Evolutionary conservation across 2,888 invertebrate genomes (phyloP).

Genomic region (Agrotis exclamationis): DNA sequence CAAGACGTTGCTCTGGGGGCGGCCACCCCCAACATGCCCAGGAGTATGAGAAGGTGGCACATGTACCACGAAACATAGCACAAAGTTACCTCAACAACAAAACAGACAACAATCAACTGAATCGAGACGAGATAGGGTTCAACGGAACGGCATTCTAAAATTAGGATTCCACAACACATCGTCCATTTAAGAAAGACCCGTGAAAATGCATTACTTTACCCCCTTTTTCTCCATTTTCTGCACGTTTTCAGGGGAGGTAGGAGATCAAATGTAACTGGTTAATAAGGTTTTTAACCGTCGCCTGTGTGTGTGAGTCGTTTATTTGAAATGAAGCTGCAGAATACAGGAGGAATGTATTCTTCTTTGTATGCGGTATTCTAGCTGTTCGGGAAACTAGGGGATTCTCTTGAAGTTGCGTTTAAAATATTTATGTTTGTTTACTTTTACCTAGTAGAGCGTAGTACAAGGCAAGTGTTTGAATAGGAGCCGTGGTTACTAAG

Average conservation of each 20-base stretch:
- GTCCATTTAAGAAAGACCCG: slow-evolving; percentile 80
- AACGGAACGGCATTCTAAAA: slow-evolving; percentile 35
- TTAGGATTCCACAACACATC: slow-evolving; percentile 67
- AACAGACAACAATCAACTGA: slow-evolving; percentile 66
- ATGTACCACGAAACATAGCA: slow-evolving; percentile 59
- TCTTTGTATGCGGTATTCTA: slow-evolving; percentile 58
- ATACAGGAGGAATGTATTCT: slow-evolving; percentile 67
- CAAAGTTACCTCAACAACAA: slow-evolving; percentile 46
- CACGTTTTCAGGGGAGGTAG: slow-evolving; percentile 58
- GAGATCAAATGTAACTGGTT: slow-evolving; percentile 68
- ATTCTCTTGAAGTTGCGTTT: slow-evolving; percentile 33
- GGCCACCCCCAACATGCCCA: slow-evolving; percentile 50
- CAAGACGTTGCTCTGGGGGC: slow-evolving; percentile 83
- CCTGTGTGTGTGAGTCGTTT: slow-evolving; percentile 71
- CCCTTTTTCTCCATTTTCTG: slow-evolving; percentile 58
- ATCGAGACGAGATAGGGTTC: slow-evolving; percentile 8
- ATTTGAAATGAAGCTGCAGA: slow-evolving; percentile 76
- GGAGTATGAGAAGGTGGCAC: slow-evolving; percentile 67
- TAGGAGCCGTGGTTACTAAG: too few species aligned
- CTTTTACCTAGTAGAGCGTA: slow-evolving; percentile 5
- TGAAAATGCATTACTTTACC: slow-evolving; percentile 76
- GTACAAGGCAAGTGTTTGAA: too few species aligned
- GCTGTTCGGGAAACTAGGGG: slow-evolving; percentile 49
- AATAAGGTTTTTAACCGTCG: slow-evolving; percentile 71
- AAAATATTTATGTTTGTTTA: slow-evolving; percentile 30